Conservation (phyloP, 2,113 vertebrate species). For the Ardeotis arabs region DNA sequence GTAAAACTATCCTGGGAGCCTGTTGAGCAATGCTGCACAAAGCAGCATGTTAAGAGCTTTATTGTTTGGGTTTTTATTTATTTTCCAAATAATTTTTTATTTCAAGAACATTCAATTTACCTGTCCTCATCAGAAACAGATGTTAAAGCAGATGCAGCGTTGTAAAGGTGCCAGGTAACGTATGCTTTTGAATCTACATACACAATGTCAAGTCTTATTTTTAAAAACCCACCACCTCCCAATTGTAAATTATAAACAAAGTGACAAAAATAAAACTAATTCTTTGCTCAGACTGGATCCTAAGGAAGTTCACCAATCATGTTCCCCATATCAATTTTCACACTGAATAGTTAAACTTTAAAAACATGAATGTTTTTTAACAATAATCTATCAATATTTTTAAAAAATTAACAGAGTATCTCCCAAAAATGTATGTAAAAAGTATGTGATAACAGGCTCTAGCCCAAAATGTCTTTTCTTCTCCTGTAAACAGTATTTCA, state of each 20-base stretch:
- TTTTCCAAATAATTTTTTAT: neutral
- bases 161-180: neutral
- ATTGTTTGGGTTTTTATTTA: neutral
- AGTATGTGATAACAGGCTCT: neutral
- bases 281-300: neutral
- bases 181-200: neutral
- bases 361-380: neutral
- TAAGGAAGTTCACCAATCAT: neutral
- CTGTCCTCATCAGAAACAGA: neutral
- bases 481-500: neutral
- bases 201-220: neutral
- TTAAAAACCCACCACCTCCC: fast-evolving
- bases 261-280: neutral
- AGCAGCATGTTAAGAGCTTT: neutral
- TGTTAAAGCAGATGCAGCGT: neutral
- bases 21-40: neutral
- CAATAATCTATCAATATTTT: neutral
- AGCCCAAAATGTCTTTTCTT: neutral
- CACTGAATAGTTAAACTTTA: neutral
- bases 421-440: neutral
- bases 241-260: neutral
- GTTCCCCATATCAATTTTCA: neutral
- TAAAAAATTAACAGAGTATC: neutral
- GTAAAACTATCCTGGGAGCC: neutral
- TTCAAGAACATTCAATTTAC: neutral